A percentile compares a stretch with the other conserved stretches of the same genome.
Conservation (phyloP, 1,140 invertebrate genomes). For the Ostrea denselamellosa region DNA sequence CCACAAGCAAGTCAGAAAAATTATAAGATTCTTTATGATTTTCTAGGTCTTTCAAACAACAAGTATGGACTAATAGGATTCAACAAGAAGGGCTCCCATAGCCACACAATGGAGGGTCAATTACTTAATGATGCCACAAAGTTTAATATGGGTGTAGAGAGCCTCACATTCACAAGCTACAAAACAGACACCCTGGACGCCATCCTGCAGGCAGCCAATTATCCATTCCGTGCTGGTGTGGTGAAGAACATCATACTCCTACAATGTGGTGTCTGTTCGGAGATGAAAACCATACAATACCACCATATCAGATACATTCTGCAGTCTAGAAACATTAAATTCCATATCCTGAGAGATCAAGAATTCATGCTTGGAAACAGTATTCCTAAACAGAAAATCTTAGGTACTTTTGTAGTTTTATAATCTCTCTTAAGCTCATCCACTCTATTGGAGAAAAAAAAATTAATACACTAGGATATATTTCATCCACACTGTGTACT, state of each 20-base stretch:
- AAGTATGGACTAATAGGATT: constrained; percentile 90
- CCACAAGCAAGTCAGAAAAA: background rate
- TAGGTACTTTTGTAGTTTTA: constrained; percentile 47
- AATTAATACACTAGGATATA: background rate
- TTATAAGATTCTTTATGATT: background rate
- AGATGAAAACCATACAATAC: constrained; percentile 87
- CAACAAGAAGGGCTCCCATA: constrained; percentile 80
- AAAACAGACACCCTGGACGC: constrained; percentile 82
- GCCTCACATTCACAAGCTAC: constrained; percentile 62
- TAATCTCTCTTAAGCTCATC: background rate
- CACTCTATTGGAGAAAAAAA: background rate
- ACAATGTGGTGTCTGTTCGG: constrained; percentile 58
- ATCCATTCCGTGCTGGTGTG: constrained; percentile 90
- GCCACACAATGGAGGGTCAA: constrained; percentile 80
- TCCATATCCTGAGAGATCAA: constrained; percentile 88
- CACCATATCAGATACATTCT: constrained; percentile 87
- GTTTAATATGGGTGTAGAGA: constrained; percentile 72
- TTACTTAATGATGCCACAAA: constrained; percentile 76
- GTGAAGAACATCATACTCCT: constrained; percentile 91
- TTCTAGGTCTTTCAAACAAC: constrained; percentile 69
- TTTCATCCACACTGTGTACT: background rate
- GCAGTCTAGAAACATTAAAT: constrained; percentile 86
- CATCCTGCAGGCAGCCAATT: constrained; percentile 85
- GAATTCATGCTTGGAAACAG: constrained; percentile 59
- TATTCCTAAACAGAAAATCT: constrained; percentile 58